phyloP scores from a whole-genome alignment of 2,113 vertebrate genomes.

The Eublepharis macularius region DNA sequence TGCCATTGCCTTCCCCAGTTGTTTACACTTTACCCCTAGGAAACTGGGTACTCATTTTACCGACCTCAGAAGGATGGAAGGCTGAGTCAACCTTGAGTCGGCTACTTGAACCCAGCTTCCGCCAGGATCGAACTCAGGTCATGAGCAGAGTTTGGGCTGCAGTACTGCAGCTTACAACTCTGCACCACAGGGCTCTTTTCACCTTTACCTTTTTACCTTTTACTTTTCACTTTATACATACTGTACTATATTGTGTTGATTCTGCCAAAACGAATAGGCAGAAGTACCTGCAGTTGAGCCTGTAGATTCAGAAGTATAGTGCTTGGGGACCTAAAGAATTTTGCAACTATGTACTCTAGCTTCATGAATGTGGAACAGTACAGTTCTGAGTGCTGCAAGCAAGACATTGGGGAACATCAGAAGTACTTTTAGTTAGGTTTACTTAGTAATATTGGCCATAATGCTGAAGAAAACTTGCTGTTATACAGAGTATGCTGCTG shows the following conservation, averaged over 20 bases:
- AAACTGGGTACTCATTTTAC: no score
- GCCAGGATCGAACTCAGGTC: no score
- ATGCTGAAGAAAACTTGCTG: background rate
- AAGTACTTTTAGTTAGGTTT: background rate
- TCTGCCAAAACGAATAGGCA: background rate
- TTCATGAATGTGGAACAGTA: background rate
- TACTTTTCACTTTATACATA: no score
- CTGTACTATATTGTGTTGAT: background rate
- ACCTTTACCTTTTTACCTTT: no score
- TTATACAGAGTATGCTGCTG: background rate
- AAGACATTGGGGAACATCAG: background rate
- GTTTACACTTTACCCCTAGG: no score
- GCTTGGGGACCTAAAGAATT: background rate
- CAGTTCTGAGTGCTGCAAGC: background rate
- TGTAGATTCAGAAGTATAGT: background rate
- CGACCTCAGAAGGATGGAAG: no score
- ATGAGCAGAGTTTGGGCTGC: no score
- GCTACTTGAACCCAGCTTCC: no score
- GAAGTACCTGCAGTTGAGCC: background rate
- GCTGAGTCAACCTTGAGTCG: no score
- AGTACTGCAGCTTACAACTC: no score
- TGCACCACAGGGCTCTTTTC: no score
- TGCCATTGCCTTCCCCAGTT: no score
- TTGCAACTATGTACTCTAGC: background rate
- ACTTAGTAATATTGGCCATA: background rate